Conservation (phyloP, 2,113 vertebrate genomes). For the Chaetura pelagica region DNA sequence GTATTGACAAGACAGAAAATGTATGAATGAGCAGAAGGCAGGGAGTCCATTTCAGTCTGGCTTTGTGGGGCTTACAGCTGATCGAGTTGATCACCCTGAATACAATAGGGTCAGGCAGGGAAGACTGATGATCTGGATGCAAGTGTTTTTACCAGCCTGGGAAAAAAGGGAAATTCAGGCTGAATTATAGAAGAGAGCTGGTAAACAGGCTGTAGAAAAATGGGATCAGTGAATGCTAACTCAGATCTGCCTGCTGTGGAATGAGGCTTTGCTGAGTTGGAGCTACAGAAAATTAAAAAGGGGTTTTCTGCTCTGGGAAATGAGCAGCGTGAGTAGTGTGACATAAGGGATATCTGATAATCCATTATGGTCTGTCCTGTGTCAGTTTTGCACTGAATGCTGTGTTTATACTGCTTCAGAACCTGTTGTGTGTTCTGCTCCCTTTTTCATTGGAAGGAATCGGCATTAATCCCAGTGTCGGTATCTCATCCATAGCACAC, state of each 20-base stretch:
- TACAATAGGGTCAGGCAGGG: not conserved
- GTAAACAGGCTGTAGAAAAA: constrained; percentile 25
- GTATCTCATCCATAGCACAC: not conserved
- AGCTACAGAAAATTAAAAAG: not conserved
- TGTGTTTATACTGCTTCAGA: not conserved
- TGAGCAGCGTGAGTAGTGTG: not conserved
- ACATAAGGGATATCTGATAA: not conserved
- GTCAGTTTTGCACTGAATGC: not conserved
- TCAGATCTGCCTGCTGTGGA: not conserved
- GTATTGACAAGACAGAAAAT: not conserved
- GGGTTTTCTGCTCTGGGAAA: not conserved
- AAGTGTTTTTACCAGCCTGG: not conserved
- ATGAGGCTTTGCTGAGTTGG: not conserved
- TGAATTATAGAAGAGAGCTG: not conserved
- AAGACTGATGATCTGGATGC: not conserved
- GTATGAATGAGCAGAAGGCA: not conserved
- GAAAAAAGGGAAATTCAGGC: not conserved
- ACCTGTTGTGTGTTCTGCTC: not conserved
- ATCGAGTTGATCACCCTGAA: not conserved
- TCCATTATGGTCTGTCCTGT: rapidly evolving
- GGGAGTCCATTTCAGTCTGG: not conserved
- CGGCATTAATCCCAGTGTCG: not conserved
- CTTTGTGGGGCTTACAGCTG: not conserved
- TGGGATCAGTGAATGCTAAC: not conserved
- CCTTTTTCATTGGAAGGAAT: not conserved